phyloP scores from a whole-genome alignment of 2,113 vertebrate species.

The Lamprologus lemairii region DNA sequence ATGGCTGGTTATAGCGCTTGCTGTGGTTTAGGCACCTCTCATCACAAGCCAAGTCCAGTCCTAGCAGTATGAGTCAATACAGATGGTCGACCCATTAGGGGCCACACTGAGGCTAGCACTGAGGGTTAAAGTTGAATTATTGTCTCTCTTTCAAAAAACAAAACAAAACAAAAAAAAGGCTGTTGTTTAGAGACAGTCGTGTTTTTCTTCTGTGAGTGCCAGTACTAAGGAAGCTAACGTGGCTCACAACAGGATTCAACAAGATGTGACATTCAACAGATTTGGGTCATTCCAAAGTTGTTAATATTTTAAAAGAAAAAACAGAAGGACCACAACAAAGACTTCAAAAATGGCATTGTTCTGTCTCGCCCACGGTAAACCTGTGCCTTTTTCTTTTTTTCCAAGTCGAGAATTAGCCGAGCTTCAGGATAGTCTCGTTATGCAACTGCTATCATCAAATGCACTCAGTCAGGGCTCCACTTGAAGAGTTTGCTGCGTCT shows the following conservation, averaged over 20 bases:
- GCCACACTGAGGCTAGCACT: not conserved
- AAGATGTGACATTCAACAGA: slow-evolving; percentile 5
- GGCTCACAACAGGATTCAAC: not conserved
- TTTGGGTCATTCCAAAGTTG: slow-evolving; percentile 8
- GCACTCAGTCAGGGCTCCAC: slow-evolving; percentile 5
- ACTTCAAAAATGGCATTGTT: slow-evolving; percentile 32
- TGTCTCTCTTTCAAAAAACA: not conserved
- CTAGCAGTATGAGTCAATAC: not conserved
- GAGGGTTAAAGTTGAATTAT: not conserved
- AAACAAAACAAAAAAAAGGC: not conserved
- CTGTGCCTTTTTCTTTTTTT: slow-evolving; percentile 15
- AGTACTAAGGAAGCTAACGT: not conserved
- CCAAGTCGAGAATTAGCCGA: not conserved
- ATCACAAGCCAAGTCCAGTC: not conserved
- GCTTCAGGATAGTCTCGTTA: slow-evolving; percentile 35
- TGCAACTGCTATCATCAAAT: slow-evolving; percentile 28
- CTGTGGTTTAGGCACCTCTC: slow-evolving; percentile 19
- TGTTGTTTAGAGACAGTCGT: not conserved
- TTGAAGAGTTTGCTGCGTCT: slow-evolving; percentile 34
- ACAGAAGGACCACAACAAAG: slow-evolving; percentile 22
- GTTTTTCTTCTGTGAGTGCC: not conserved
- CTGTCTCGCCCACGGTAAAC: slow-evolving; percentile 21
- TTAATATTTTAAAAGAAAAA: slow-evolving; percentile 21
- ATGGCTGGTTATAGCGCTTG: slow-evolving; percentile 33
- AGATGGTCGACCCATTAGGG: not conserved